Evolutionary conservation across 2,797 vertebrate species (phyloP).

Genomic region (Acanthurus lineatus): DNA sequence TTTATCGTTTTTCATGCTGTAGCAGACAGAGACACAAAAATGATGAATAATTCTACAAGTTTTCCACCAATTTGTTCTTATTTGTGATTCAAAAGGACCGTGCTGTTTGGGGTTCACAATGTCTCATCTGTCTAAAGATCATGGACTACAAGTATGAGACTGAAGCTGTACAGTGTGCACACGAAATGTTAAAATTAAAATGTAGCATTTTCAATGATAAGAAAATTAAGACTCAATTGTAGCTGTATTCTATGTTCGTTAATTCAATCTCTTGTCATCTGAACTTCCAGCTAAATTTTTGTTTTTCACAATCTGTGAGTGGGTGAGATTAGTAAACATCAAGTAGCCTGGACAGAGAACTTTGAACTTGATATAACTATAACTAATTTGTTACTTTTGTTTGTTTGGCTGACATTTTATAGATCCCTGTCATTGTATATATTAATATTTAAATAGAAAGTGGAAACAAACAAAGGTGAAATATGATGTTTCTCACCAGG

Average conservation of each 20-base stretch:
- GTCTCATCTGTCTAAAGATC: slow-evolving; percentile 16
- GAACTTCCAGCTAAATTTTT: slow-evolving; percentile 15
- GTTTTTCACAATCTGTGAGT: too few species aligned
- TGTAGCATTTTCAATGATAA: slow-evolving; percentile 18
- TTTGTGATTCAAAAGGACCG: slow-evolving; percentile 1
- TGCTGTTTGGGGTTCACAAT: slow-evolving; percentile 6
- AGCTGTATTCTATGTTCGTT: slow-evolving; percentile 17
- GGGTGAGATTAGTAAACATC: too few species aligned
- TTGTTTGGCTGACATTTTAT: neutral
- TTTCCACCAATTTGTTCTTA: neutral
- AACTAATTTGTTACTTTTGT: neutral
- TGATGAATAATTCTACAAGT: neutral
- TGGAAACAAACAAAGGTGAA: slow-evolving; percentile 1
- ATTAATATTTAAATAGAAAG: slow-evolving; percentile 9
- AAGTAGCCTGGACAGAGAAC: neutral
- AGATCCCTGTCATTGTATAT: slow-evolving; percentile 9
- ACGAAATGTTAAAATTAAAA: slow-evolving; percentile 27
- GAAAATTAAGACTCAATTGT: slow-evolving; percentile 19
- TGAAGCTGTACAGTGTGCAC: slow-evolving; percentile 16
- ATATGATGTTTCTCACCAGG: slow-evolving; percentile 24
- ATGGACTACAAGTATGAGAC: slow-evolving; percentile 10
- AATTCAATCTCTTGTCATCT: slow-evolving; percentile 14
- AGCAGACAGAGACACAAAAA: slow-evolving; percentile 9
- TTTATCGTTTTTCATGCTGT: slow-evolving; percentile 11
- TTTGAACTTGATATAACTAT: slow-evolving; percentile 5